Conservation (phyloP, 2,797 vertebrate genomes). For the Enoplosus armatus region DNA sequence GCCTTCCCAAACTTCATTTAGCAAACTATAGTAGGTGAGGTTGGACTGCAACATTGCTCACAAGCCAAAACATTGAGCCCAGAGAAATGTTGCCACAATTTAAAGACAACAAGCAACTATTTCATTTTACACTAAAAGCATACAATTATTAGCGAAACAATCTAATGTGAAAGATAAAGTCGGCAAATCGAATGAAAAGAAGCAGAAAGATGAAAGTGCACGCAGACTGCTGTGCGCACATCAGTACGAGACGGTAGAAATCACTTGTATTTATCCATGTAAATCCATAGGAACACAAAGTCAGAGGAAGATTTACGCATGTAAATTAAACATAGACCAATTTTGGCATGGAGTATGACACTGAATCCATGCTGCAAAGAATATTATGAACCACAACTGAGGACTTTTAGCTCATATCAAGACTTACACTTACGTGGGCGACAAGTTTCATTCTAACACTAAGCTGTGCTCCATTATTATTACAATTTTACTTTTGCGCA, state of each 20-base stretch:
- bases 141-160: not conserved
- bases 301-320: not conserved
- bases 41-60: not conserved
- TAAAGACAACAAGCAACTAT: not conserved
- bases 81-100: not conserved
- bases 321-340: not conserved
- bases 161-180: not conserved
- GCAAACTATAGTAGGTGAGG: not conserved
- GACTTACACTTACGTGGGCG: slow-evolving; percentile 68
- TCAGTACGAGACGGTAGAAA: slow-evolving; percentile 8
- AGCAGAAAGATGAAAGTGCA: slow-evolving; percentile 4
- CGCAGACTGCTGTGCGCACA: slow-evolving; percentile 16
- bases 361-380: slow-evolving; percentile 42
- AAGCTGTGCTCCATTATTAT: slow-evolving; percentile 22
- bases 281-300: slow-evolving; percentile 5
- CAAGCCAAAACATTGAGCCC: not conserved
- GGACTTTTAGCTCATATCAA: slow-evolving; percentile 62
- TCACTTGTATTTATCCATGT: not conserved
- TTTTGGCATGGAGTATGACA: slow-evolving; percentile 14
- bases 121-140: not conserved
- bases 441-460: slow-evolving; percentile 72
- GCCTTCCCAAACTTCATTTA: slow-evolving; percentile 10
- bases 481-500: slow-evolving; percentile 6
- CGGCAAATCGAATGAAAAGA: slow-evolving; percentile 13
- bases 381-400: slow-evolving; percentile 70